phyloP scores from a whole-genome alignment of 2,888 invertebrate genomes.

The Limenitis camilla region DNA sequence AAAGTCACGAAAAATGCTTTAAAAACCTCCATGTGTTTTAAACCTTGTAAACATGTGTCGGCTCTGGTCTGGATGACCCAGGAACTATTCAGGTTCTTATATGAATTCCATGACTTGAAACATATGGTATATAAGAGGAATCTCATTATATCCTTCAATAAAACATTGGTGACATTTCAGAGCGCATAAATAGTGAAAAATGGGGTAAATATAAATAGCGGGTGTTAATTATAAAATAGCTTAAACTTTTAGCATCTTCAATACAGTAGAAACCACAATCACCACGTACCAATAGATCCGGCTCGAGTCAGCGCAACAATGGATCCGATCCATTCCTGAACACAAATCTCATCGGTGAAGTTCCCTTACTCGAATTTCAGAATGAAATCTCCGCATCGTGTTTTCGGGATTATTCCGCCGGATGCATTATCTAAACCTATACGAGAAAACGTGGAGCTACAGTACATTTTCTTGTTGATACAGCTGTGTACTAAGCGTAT shows the following conservation, averaged over 20 bases:
- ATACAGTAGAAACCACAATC: conserved; percentile 14
- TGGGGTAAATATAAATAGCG: no score
- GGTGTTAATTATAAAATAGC: neutral
- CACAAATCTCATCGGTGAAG: conserved; percentile 53
- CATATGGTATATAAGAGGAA: no score
- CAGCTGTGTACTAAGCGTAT: conserved; percentile 1
- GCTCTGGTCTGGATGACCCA: no score
- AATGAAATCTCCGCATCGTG: conserved; percentile 47
- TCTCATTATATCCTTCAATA: no score
- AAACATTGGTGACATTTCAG: no score
- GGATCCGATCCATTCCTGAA: conserved; percentile 57
- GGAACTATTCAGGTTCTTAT: no score
- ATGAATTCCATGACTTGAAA: no score
- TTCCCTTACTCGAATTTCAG: conserved; percentile 48
- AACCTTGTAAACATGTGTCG: no score
- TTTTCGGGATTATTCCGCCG: conserved; percentile 48
- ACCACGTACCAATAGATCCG: conserved; percentile 28
- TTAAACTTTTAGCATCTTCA: neutral
- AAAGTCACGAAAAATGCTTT: no score
- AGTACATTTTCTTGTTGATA: conserved; percentile 17
- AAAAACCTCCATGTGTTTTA: no score
- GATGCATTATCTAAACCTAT: conserved; percentile 14
- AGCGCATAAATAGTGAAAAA: no score
- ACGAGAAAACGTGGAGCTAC: neutral
- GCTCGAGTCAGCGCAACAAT: conserved; percentile 50